Percentiles rank a stretch among this genome's conserved stretches.
Evolutionary conservation across 2,797 vertebrate genomes (phyloP).

Genomic region (Vultur gryphus): DNA sequence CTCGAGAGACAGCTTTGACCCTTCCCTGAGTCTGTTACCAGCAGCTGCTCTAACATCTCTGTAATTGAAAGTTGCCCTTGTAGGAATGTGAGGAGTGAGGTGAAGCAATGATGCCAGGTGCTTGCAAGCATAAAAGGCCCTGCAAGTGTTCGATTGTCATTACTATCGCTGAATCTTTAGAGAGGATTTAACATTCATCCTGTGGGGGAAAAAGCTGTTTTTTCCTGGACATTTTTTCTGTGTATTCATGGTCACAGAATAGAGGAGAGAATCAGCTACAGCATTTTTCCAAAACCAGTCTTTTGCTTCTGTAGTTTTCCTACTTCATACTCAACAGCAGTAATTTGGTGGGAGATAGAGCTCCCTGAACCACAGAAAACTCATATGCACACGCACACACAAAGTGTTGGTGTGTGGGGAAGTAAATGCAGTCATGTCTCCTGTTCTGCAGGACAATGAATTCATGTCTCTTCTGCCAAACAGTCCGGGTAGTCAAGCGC

Average conservation of each 20-base stretch:
- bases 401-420: neutral
- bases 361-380: neutral
- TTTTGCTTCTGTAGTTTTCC: neutral
- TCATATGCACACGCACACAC: neutral
- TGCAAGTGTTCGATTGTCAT: neutral
- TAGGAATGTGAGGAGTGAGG: neutral
- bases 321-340: neutral
- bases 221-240: neutral
- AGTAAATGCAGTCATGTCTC: neutral
- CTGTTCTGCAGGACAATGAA: neutral
- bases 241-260: neutral
- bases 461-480: neutral
- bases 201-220: neutral
- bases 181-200: neutral
- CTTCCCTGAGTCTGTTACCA: neutral
- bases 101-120: neutral
- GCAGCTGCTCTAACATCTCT: neutral
- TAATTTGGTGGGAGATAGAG: neutral
- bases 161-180: neutral
- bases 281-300: neutral
- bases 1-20: neutral
- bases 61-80: constrained; percentile 23
- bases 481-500: neutral
- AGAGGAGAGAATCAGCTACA: neutral
- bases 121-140: neutral